Percentiles rank a stretch among this genome's conserved stretches.
Conservation (phyloP, 2,888 invertebrate species). For the Tiliacea citrago region DNA sequence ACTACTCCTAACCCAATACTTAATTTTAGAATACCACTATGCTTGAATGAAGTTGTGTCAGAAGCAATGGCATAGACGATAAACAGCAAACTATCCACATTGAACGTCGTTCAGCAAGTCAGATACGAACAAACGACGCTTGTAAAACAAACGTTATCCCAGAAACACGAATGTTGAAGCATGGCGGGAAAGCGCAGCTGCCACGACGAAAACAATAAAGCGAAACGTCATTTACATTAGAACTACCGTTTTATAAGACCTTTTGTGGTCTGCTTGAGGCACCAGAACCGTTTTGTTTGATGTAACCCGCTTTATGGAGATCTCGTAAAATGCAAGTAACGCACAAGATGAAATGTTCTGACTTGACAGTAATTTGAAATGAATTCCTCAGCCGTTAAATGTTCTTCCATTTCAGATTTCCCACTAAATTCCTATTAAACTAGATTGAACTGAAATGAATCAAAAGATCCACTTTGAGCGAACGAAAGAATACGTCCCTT, state of each 20-base stretch:
- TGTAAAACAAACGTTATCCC: slow-evolving; percentile 67
- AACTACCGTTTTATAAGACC: slow-evolving; percentile 66
- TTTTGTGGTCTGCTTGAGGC: slow-evolving; percentile 57
- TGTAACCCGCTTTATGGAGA: slow-evolving; percentile 29
- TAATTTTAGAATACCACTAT: slow-evolving; percentile 11
- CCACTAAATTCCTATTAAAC: not conserved
- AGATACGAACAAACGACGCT: slow-evolving; percentile 45
- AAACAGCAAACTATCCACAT: slow-evolving; percentile 48
- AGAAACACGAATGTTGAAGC: slow-evolving; percentile 69
- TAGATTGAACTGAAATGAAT: slow-evolving; percentile 11
- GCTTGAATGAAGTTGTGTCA: slow-evolving; percentile 25
- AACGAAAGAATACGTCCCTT: slow-evolving; percentile 28
- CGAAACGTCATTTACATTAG: slow-evolving; percentile 67
- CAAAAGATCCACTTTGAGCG: slow-evolving; percentile 6
- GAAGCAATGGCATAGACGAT: slow-evolving; percentile 46
- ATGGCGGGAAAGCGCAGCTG: slow-evolving; percentile 69
- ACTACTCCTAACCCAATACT: not conserved
- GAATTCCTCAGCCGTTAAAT: not conserved
- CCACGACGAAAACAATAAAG: slow-evolving; percentile 70
- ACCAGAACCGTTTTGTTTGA: slow-evolving; percentile 52
- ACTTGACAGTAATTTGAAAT: slow-evolving; percentile 1
- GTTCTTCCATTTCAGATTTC: not conserved
- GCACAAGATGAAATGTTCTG: slow-evolving; percentile 7
- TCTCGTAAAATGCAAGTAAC: slow-evolving; percentile 30
- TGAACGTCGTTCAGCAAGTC: slow-evolving; percentile 41